Conservation (phyloP, 2,113 vertebrate genomes). For the Chloropsis hardwickii region DNA sequence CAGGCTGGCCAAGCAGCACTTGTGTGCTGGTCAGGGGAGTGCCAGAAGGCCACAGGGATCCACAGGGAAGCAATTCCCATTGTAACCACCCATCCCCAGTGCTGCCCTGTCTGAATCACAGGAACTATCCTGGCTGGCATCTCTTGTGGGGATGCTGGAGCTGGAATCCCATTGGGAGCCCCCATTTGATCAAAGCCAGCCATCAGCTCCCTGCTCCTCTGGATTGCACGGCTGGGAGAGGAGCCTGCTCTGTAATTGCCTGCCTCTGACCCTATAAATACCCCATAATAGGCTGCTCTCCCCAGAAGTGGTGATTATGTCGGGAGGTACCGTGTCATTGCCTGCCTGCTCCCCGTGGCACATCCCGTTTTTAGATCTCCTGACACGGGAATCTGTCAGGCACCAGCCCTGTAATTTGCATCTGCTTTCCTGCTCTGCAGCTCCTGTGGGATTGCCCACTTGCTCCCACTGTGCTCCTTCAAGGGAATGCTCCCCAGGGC, state of each 20-base stretch:
- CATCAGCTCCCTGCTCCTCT: background rate
- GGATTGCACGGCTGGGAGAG: background rate
- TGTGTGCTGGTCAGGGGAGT: background rate
- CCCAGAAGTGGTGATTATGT: background rate
- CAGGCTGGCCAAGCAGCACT: background rate
- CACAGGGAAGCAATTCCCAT: background rate
- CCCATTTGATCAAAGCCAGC: background rate
- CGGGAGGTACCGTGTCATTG: background rate
- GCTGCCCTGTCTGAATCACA: background rate
- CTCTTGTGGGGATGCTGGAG: background rate
- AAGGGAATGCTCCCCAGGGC: background rate
- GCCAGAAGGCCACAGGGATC: background rate
- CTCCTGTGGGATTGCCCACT: background rate
- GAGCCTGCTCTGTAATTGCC: conserved; percentile 42
- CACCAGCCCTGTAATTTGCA: conserved; percentile 34
- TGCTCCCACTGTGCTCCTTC: background rate
- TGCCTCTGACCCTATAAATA: conserved; percentile 41
- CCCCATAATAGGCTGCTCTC: conserved; percentile 1
- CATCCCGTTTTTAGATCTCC: conserved; percentile 1
- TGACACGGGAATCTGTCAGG: conserved; percentile 17
- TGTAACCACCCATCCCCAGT: background rate
- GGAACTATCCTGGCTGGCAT: background rate
- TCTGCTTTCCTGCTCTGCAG: background rate
- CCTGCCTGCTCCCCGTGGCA: background rate
- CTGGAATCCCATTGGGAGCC: background rate